Evolutionary conservation across 2,888 invertebrate species (phyloP), one percentile per base, ranked within the genome.

Genomic region (Adelphocoris suturalis): DNA sequence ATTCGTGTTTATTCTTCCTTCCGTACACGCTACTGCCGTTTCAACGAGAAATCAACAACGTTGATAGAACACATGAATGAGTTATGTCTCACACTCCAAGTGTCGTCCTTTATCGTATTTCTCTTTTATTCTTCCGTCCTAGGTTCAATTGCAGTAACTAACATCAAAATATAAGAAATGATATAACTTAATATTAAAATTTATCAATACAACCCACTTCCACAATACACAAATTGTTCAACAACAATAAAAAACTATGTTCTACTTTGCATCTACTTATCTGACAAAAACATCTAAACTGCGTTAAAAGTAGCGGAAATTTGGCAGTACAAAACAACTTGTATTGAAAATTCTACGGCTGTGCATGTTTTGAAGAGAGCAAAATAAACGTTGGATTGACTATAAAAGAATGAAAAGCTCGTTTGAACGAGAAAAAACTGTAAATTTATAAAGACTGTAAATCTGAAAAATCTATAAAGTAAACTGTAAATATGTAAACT

Each of bases 1-100:
- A 23, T 68, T 68, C 68, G 68, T 68, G 68, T 68, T 68, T 68
- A 68, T 68, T 68, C 68, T 68, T 19, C 68, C 68, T 27, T 68
- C 68, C 68, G 23, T 11, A 23, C 68, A 27, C 23, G 68, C 27
- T 68, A 68, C 9, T 11, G 68, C 68, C 23, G n/a, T 68, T 27
- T 57, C 57, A 57, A 57, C 57, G n/a, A 57, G 57, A 23, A 68
- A 68, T 19, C 68, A 68, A 23, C 68, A 68, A 68, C 27, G 68
- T 68, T 13, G 23, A 68, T 12, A 11, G 68, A 68, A 23, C 68
- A 23, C 68, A 68, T 68, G 68, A 68, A 68, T 68, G 23, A 68
- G 23, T 68, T 68, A 68, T 68, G 68, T 3, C 27, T 7, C 14
- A 57, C 14, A 14, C 57, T n/a, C 57, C 5, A 16, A 16, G n/a